These are phyloP conservation scores for Chelon labrosus DNA, from an alignment of 2,797 vertebrate genomes.

Conservation along the genomic window DNA sequence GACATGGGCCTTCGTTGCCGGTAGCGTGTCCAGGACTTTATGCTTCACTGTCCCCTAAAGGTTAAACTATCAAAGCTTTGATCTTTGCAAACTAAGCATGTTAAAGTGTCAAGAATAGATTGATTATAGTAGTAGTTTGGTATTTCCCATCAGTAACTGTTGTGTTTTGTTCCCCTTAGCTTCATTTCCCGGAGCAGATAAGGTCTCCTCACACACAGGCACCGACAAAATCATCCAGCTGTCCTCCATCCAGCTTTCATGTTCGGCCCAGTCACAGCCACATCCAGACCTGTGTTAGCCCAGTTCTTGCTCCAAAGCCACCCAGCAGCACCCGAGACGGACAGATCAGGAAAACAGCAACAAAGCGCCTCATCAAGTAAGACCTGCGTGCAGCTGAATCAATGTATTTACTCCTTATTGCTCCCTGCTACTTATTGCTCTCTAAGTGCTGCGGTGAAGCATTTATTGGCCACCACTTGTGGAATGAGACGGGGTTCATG, in stretches of 20 bases:
- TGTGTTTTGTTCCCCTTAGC: slow-evolving; percentile 77
- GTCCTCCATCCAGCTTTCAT: slow-evolving; percentile 75
- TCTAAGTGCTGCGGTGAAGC: slow-evolving; percentile 25
- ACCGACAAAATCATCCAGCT: slow-evolving; percentile 69
- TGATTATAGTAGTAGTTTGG: slow-evolving; percentile 1
- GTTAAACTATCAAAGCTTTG: slow-evolving; percentile 8
- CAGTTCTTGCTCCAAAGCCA: slow-evolving; percentile 80
- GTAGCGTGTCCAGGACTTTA: no score
- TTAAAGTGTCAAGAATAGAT: slow-evolving; percentile 11
- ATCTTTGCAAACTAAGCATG: not conserved
- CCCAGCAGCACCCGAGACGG: slow-evolving; percentile 83
- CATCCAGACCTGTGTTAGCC: slow-evolving; percentile 72
- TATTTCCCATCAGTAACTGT: slow-evolving; percentile 7
- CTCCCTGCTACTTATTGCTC: slow-evolving; percentile 13
- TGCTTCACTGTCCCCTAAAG: not conserved
- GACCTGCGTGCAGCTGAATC: slow-evolving; percentile 54
- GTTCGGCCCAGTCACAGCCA: slow-evolving; percentile 71
- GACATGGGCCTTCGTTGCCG: no score
- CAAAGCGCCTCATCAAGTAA: slow-evolving; percentile 91
- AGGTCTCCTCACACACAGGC: slow-evolving; percentile 62
- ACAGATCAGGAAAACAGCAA: slow-evolving; percentile 83
- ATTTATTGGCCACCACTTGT: slow-evolving; percentile 32
- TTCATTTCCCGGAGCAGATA: slow-evolving; percentile 82
- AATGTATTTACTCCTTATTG: slow-evolving; percentile 6
- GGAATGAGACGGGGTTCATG: slow-evolving; percentile 43